Percentiles rank a stretch among this genome's conserved stretches.
These are phyloP conservation scores for Hydrolagus affinis DNA, from an alignment of 2,113 vertebrate genomes.

Conservation along the genomic window DNA sequence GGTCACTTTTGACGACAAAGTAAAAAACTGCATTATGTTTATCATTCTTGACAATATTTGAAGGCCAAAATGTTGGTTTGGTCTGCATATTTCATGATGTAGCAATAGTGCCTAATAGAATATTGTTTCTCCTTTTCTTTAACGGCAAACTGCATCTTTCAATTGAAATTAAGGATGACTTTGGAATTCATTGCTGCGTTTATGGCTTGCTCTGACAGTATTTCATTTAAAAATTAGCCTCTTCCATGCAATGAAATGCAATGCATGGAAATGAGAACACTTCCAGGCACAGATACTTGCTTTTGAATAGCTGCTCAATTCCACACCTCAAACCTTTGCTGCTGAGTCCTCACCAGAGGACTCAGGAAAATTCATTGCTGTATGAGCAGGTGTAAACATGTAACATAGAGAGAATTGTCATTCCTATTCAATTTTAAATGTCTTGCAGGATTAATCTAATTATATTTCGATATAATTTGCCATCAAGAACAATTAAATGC, in stretches of 20 bases:
- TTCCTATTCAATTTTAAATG: not conserved
- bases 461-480: not conserved
- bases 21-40: not conserved
- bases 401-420: too few relatives aligned
- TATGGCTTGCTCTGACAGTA: not conserved
- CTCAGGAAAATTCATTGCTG: not conserved
- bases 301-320: not conserved
- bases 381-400: not conserved
- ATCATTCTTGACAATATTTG: slow-evolving; percentile 24
- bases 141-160: not conserved
- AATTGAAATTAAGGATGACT: not conserved
- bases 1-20: not conserved
- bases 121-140: not conserved
- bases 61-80: not conserved
- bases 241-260: not conserved
- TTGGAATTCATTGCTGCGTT: not conserved
- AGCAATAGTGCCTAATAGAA: not conserved
- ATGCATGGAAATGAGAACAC: not conserved
- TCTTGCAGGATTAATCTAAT: not conserved
- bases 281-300: not conserved
- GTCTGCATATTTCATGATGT: slow-evolving; percentile 7
- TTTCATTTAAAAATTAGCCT: slow-evolving; percentile 1
- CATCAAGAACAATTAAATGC: too few relatives aligned
- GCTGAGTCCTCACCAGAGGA: not conserved
- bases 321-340: not conserved